Evolutionary conservation across 2,797 vertebrate species (phyloP).

Genomic region (Tragopan temminckii): DNA sequence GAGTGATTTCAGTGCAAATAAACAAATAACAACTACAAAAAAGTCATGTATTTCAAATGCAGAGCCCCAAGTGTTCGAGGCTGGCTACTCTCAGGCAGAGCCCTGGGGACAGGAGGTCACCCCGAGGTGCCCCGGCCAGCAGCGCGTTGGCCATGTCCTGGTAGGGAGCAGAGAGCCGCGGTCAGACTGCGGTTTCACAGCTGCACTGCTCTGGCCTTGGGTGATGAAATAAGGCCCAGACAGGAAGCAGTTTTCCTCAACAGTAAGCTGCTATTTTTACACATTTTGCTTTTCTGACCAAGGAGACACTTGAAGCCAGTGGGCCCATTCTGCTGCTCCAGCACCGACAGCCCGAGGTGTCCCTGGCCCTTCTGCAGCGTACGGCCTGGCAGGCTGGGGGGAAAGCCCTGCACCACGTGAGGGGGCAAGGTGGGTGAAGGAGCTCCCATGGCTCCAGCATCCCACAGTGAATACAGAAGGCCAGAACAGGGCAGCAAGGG

Average conservation of each 20-base stretch:
- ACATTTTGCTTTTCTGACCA: background rate
- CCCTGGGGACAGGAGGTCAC: background rate
- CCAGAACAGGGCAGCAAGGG: background rate
- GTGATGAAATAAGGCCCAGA: constrained; percentile 47
- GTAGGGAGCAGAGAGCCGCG: background rate
- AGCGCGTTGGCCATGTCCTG: background rate
- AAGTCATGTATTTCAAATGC: background rate
- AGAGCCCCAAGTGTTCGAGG: background rate
- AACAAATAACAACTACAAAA: background rate
- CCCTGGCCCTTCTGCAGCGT: accelerated
- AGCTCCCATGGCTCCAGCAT: background rate
- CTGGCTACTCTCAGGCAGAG: background rate
- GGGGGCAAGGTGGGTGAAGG: accelerated
- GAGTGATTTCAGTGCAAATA: background rate
- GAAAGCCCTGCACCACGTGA: background rate
- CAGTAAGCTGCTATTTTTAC: constrained; percentile 67
- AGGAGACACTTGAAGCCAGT: background rate
- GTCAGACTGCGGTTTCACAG: background rate
- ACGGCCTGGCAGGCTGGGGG: no score
- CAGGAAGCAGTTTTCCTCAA: constrained; percentile 61
- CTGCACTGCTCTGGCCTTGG: background rate
- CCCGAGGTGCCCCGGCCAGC: accelerated
- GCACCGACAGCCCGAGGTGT: background rate
- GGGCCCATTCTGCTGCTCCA: background rate
- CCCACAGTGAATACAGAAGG: accelerated